Evolutionary conservation across 2,113 vertebrate genomes (phyloP), one percentile per base, ranked within the genome.

Genomic region (Indicator indicator): DNA sequence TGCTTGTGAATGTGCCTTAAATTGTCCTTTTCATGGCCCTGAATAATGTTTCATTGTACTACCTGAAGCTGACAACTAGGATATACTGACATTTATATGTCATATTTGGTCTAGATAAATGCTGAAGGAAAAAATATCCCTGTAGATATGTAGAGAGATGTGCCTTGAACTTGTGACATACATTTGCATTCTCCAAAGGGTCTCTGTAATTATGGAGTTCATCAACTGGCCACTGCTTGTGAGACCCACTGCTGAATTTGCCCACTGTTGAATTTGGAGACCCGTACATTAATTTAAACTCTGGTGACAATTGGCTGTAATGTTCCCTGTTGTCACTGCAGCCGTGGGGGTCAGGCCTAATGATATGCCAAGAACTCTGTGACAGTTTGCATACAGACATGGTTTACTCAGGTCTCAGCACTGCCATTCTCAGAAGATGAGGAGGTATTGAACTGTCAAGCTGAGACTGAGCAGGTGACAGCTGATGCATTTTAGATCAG

Each of bases 401-500:
- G 5, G 84, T 97, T 97, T 97, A 83, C 96, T 95, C 78, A 79
- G 96, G 95, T 96, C 96, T 97, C 91, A 88, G 91, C 89, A 80
- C 81, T 96, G 97, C 96, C 94, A 96, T 95, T 96, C 96, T 95
- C 77, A 93, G 96, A 96, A 96, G 97, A 97, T 94, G 96, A 95
- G 96, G 74, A 94, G 85, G 93, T 97, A 96, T 94, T 97, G 97
- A 97, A 97, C 96, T 97, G 97, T 97, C 98, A 97, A 85, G 77
- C 50, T 36, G 89, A 75, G 94, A 89, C 94, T 83, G 89, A 94
- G 71, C 91, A 88, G 94, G 94, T 96, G 97, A 97, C 97, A 97
- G 96, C 91, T 89, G 97, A 97, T 94, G 91, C 89, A 95, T 97
- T 96, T 97, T 93, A 95, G 89, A 97, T 97, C 93, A 96, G 94